Evolutionary conservation across 2,113 vertebrate species (phyloP).

Genomic region (Cheilinus undulatus): DNA sequence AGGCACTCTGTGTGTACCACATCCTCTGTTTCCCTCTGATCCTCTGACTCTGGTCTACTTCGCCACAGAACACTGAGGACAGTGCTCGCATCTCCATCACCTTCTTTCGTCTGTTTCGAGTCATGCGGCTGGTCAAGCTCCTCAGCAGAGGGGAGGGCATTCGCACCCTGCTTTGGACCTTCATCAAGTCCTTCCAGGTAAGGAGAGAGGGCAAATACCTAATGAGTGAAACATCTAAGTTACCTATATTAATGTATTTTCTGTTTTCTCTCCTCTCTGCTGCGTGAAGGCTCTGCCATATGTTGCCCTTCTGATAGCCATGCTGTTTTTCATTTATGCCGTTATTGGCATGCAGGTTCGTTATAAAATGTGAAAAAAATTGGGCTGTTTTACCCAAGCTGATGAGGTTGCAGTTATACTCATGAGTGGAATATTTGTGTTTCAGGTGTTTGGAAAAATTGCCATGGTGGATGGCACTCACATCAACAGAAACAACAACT

Average conservation of each 20-base stretch:
- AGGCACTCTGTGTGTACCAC: conserved; percentile 59
- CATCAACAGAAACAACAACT: conserved; percentile 99
- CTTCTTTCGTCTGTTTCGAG: conserved; percentile 98
- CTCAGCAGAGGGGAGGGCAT: conserved; percentile 98
- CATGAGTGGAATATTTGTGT: conserved; percentile 4
- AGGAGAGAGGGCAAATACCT: conserved; percentile 27
- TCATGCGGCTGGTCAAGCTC: conserved; percentile 98
- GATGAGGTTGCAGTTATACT: neutral
- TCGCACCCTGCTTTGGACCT: conserved; percentile 97
- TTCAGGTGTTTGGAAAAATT: conserved; percentile 96
- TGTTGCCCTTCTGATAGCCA: conserved; percentile 97
- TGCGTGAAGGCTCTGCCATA: conserved; percentile 92
- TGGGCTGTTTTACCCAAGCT: neutral
- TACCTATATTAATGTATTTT: neutral
- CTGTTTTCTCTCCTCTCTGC: conserved; percentile 7
- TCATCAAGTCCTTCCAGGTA: conserved; percentile 99
- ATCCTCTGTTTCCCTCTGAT: neutral
- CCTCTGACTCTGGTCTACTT: conserved; percentile 81
- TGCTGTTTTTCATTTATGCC: conserved; percentile 99
- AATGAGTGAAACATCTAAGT: neutral
- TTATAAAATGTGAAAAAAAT: neutral
- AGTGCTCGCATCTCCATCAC: conserved; percentile 99
- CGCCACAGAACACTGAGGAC: conserved; percentile 95
- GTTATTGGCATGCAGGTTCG: conserved; percentile 99
- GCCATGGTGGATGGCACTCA: conserved; percentile 97